Percentiles rank a stretch among this genome's conserved stretches.
phyloP scores from a whole-genome alignment of 2,797 vertebrate species.

The Coluber constrictor region DNA sequence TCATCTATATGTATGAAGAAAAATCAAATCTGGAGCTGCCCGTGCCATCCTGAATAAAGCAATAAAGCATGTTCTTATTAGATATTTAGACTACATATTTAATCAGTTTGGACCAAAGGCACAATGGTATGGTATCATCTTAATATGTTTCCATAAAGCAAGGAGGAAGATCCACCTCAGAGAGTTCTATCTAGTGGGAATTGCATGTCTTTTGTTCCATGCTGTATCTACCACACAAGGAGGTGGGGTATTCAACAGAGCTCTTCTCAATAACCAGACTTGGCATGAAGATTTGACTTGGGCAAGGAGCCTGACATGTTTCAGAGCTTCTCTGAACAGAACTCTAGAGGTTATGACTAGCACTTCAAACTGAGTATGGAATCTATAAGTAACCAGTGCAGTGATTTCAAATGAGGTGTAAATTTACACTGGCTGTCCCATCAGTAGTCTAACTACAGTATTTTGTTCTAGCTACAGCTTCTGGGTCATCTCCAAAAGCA shows the following conservation, averaged over 20 bases:
- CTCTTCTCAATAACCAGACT: neutral
- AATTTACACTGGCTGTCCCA: neutral
- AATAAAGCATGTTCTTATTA: neutral
- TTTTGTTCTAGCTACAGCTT: neutral
- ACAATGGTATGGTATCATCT: neutral
- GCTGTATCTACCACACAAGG: neutral
- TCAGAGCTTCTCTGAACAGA: neutral
- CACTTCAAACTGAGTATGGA: neutral
- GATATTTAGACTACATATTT: neutral
- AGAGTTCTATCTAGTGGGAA: neutral
- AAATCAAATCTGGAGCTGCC: neutral
- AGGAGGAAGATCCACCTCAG: neutral
- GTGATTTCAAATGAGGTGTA: neutral
- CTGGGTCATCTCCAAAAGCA: neutral
- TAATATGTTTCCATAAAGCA: neutral
- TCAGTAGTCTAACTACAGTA: neutral
- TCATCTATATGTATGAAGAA: neutral
- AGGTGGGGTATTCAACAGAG: neutral
- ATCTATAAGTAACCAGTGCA: neutral
- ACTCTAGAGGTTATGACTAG: neutral
- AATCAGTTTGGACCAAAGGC: neutral
- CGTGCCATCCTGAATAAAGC: neutral
- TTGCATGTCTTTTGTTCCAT: neutral
- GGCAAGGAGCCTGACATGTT: neutral
- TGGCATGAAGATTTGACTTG: neutral